Evolutionary conservation across 1,140 invertebrate species (phyloP).

Genomic region (Pogonomyrmex barbatus): DNA sequence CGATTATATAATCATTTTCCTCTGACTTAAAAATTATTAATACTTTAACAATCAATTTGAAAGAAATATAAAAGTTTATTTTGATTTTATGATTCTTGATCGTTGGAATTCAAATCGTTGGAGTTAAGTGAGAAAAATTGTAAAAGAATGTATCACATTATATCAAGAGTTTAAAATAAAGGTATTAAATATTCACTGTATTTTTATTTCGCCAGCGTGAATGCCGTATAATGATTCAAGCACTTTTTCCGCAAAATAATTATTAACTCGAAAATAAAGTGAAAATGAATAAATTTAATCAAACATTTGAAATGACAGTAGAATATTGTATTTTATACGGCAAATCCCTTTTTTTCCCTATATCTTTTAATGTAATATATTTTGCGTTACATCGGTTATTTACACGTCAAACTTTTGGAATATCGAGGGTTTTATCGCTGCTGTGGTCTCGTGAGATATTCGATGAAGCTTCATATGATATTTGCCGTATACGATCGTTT

Average conservation of each 20-base stretch:
- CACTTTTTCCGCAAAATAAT: slow-evolving; percentile 1
- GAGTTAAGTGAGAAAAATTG: neutral
- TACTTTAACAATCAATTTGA: neutral
- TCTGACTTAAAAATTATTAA: neutral
- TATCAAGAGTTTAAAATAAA: slow-evolving; percentile 1
- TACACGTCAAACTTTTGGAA: slow-evolving; percentile 36
- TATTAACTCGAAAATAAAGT: neutral
- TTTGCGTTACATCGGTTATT: slow-evolving; percentile 38
- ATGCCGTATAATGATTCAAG: neutral
- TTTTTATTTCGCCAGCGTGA: neutral
- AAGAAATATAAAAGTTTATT: neutral
- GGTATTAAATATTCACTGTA: neutral
- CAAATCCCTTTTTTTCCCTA: neutral
- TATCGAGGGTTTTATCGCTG: slow-evolving; percentile 37
- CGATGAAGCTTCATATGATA: slow-evolving; percentile 54
- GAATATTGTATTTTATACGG: neutral
- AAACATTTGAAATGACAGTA: neutral
- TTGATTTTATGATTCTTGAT: neutral
- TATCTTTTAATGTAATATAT: slow-evolving; percentile 33
- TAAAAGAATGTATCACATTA: neutral
- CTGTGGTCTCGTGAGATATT: slow-evolving; percentile 20
- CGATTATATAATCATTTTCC: neutral
- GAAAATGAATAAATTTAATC: slow-evolving; percentile 14
- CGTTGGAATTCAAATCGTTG: neutral
- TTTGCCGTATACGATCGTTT: slow-evolving; percentile 49